Base-by-base conservation (phyloP, 2,797 vertebrate species). In the Anolis apletophallus region DNA sequence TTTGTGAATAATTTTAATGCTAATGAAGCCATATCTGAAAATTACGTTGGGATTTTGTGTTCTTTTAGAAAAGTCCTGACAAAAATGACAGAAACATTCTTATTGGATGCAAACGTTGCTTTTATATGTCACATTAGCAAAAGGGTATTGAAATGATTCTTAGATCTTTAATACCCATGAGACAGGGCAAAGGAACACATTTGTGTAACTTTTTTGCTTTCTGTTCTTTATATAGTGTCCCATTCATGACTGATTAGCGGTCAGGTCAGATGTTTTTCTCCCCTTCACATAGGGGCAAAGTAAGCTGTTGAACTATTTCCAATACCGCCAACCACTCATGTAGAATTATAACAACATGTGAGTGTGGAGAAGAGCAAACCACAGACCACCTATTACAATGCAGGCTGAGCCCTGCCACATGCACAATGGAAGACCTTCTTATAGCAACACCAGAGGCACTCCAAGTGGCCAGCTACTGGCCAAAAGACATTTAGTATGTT, bases 31-130 rank as follows among this genome's bases (percentile, higher is more conserved):
- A 57, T 3, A 3, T 34, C 5, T 11, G 10, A 57, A 50, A 13
- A 19, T 75, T 89, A 52, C 77, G 3, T 26, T 73, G 52, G 26
- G 80, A 77, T 2, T 1, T 10, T 57, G 50, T 4, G 74, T 75
- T 26, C 67, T 85, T 88, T 78, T 0, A 40, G 74, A 14, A 69
- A 91, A 86, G 0, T 8, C 82, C 83, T 13, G 1, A 83, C 10
- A 54, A 34, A 90, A 57, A 83, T 19, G 29, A 78, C 1, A 85
- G 78, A 73, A 81, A 85, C 2, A 9, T 46, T 76, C 29, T 26
- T 54, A 23, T 69, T 40, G 19, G 57, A 26, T 54, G 36, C 67
- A 69, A 16, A 72, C 13, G 5, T 72, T 83, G 71, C 50, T 84
- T 82, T 3, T n/a, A 16, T 10, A 52, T 13, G 36, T 54, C 29